These are phyloP conservation scores for Anolis carolinensis DNA, from an alignment of 2,113 vertebrate species.

Conservation along the genomic window DNA sequence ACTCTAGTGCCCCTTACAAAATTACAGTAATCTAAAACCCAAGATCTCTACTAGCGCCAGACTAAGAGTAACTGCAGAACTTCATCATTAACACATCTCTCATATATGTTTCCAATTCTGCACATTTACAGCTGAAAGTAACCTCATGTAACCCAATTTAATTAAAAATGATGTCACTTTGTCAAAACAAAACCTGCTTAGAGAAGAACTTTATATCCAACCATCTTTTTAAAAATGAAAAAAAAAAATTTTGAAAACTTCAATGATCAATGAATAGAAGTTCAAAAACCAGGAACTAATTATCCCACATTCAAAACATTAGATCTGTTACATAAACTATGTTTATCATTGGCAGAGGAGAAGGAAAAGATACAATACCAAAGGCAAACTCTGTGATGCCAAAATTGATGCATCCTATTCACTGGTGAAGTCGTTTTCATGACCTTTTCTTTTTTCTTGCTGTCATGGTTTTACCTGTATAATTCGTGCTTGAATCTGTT, in stretches of 20 bases:
- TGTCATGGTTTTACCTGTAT: too few species aligned
- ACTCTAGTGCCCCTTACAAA: background rate
- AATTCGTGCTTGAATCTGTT: too few species aligned
- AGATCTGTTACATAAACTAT: conserved; percentile 72
- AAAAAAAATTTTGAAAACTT: conserved; percentile 51
- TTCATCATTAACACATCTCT: conserved; percentile 60
- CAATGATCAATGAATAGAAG: conserved; percentile 48
- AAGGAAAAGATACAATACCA: conserved; percentile 69
- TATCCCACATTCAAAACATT: conserved; percentile 66
- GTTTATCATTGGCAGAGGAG: conserved; percentile 64
- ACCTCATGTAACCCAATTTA: conserved; percentile 48
- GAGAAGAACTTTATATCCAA: conserved; percentile 59
- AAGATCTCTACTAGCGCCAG: background rate
- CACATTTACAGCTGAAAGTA: conserved; percentile 68
- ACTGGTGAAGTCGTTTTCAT: too few species aligned
- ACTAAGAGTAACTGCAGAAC: conserved; percentile 24
- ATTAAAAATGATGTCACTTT: conserved; percentile 70
- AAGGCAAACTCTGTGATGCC: conserved; percentile 70
- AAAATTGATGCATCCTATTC: conserved; percentile 71
- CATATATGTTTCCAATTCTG: conserved; percentile 48
- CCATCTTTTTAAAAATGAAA: conserved; percentile 51
- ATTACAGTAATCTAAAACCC: background rate
- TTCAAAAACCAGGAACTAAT: conserved; percentile 69
- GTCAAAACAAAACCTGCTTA: conserved; percentile 63
- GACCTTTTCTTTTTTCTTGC: too few species aligned